These are phyloP conservation scores for Rhodinocichla rosea DNA, from an alignment of 2,113 vertebrate species.

Conservation along the genomic window DNA sequence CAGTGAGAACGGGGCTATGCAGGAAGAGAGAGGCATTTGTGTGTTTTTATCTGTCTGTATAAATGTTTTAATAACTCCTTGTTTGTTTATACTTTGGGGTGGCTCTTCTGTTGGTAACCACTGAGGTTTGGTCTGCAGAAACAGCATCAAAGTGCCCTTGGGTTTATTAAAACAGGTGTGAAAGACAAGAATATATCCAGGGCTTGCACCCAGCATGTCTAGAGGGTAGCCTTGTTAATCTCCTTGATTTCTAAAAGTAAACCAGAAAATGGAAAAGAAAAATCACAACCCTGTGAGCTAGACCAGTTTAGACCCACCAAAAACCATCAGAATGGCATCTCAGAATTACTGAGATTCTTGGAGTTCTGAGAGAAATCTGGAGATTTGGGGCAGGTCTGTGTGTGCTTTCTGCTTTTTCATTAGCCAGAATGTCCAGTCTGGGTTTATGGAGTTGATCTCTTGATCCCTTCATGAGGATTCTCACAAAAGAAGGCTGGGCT, in stretches of 20 bases:
- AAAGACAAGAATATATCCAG: not conserved
- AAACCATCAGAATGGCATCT: not conserved
- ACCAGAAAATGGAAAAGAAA: not conserved
- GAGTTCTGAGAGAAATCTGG: not conserved
- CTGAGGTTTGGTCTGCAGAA: not conserved
- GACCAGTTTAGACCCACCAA: not conserved
- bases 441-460: not conserved
- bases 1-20: not conserved
- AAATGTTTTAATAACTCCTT: not conserved
- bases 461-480: not conserved
- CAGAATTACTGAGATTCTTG: not conserved
- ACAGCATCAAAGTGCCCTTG: not conserved
- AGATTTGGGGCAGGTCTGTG: not conserved
- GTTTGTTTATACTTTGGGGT: not conserved
- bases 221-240: not conserved
- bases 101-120: not conserved
- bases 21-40: not conserved
- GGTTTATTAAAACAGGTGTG: not conserved
- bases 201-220: not conserved
- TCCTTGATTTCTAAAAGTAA: not conserved
- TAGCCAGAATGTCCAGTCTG: not conserved
- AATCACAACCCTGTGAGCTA: not conserved
- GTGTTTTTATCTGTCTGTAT: slow-evolving; percentile 22
- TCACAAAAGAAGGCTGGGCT: not conserved
- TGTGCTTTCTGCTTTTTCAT: not conserved